Base-by-base conservation (phyloP, 2,113 vertebrate genomes). In the Proterorhinus semilunaris region DNA sequence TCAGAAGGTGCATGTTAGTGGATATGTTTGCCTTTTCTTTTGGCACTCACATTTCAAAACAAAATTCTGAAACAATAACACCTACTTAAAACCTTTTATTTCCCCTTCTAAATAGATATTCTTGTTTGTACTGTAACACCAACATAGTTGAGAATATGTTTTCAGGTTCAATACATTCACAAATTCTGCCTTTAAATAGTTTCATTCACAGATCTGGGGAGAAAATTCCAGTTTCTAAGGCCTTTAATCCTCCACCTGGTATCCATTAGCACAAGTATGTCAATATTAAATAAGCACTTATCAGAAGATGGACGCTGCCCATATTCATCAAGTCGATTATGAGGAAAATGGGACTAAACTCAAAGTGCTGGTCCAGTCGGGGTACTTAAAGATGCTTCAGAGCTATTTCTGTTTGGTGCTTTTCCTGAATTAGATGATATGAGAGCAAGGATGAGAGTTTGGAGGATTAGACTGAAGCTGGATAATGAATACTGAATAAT, bases 281-380 rank as follows among this genome's bases (percentile, higher is more conserved):
- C 86, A 83, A 72, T 76, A 84, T 72, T 74, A 81, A 54, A 74
- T 69, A 66, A n/a, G 9, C 53, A 76, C 83, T 66, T 78, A 76
- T 82, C 74, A 72, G 43, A 6, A 1, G 16, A 52, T 44, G 43
- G 11, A 69, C 72, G 54, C 51, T 43, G 42, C 58, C 79, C 61
- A 61, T 55, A 6, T 8, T 63, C 74, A 73, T 78, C 45, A 54
- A 78, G 78, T 62, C 72, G 65, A 46, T 36, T 12, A 27, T 57
- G 54, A 10, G 12, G 17, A 36, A 36, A 36, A 27, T 44, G 13
- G 44, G 5, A 42, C 57, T 6, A 58, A 61, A 61, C 58, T 44
- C 12, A 43, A 12, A 45, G 42, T 1, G 58, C 10, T 16, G 42
- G 42, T 16, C 63, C 44, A 66, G 49, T 51, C 8, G 1, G n/a